Percentiles rank a stretch among this genome's conserved stretches.
Evolutionary conservation across 2,797 vertebrate genomes (phyloP).

Genomic region (Sardinella longiceps): DNA sequence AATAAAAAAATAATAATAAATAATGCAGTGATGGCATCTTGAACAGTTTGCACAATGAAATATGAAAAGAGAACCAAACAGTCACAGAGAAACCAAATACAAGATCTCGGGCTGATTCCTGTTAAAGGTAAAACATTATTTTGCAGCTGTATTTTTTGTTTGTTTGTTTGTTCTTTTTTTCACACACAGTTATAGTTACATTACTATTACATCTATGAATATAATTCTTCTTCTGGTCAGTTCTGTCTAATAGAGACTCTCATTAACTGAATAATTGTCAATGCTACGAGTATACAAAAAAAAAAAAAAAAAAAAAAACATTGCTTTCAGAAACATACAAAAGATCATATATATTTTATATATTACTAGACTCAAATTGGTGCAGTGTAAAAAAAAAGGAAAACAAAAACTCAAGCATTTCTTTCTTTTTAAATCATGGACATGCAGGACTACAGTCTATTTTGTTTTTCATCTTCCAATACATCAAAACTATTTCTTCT

Average conservation of each 20-base stretch:
- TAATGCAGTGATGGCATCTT: conserved; percentile 88
- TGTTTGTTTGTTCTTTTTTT: conserved; percentile 37
- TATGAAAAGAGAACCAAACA: conserved; percentile 63
- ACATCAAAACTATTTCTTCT: conserved; percentile 80
- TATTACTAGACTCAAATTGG: conserved; percentile 40
- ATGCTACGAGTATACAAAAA: conserved; percentile 78
- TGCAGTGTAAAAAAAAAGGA: conserved; percentile 58
- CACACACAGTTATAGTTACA: conserved; percentile 72
- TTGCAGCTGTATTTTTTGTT: conserved; percentile 71
- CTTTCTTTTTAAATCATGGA: conserved; percentile 59
- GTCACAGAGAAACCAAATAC: conserved; percentile 66
- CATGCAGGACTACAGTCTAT: conserved; percentile 78
- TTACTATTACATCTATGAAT: conserved; percentile 68
- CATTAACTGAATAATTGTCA: conserved; percentile 69
- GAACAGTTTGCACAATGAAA: conserved; percentile 79
- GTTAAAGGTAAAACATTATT: conserved; percentile 58
- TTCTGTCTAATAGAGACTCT: conserved; percentile 55
- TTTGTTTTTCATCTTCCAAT: conserved; percentile 68
- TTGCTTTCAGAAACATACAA: conserved; percentile 76
- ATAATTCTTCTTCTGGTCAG: conserved; percentile 66
- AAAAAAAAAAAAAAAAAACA: too few relatives aligned
- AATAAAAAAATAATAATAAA: conserved; percentile 72
- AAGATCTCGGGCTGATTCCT: conserved; percentile 69
- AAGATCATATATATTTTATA: conserved; percentile 62
- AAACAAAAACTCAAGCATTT: conserved; percentile 73